These are phyloP conservation scores for Cryptus armator DNA, from an alignment of 2,888 invertebrate species.

Conservation along the genomic window DNA sequence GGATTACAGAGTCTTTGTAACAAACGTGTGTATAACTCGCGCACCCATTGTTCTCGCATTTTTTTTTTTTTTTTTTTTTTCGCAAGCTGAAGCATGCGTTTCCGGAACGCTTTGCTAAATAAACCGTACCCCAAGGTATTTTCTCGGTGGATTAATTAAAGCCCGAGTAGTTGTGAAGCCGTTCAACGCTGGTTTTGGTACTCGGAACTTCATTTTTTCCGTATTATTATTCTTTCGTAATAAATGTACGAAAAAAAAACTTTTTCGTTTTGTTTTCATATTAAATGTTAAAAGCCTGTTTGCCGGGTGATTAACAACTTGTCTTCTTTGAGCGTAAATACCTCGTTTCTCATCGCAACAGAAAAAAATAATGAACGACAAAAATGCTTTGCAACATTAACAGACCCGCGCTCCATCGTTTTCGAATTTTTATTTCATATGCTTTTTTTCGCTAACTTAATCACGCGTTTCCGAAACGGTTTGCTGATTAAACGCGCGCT, in stretches of 20 bases:
- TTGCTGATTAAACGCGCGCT: not conserved
- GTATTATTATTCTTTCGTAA: not conserved
- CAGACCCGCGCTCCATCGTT: not conserved
- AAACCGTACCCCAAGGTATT: not conserved
- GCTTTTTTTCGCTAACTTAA: not conserved
- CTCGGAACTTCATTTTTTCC: not conserved
- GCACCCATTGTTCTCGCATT: constrained; percentile 36
- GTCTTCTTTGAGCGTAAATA: too few species aligned
- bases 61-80: constrained; percentile 24
- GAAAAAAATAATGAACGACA: too few species aligned
- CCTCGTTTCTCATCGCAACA: too few species aligned
- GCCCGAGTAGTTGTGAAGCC: not conserved
- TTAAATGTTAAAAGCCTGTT: too few species aligned
- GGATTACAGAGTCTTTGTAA: constrained; percentile 56
- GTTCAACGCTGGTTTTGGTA: not conserved
- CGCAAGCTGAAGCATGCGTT: not conserved
- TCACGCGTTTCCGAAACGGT: not conserved
- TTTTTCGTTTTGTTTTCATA: too few species aligned
- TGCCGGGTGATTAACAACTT: too few species aligned
- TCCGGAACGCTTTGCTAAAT: constrained; percentile 48
- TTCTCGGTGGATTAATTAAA: constrained; percentile 1
- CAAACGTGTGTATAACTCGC: not conserved
- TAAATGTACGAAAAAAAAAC: not conserved
- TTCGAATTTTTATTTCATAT: not conserved
- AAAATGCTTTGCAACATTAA: not conserved